A percentile compares a stretch with the other conserved stretches of the same genome.
Evolutionary conservation across 2,888 invertebrate genomes (phyloP).

Genomic region (Laothoe populi): DNA sequence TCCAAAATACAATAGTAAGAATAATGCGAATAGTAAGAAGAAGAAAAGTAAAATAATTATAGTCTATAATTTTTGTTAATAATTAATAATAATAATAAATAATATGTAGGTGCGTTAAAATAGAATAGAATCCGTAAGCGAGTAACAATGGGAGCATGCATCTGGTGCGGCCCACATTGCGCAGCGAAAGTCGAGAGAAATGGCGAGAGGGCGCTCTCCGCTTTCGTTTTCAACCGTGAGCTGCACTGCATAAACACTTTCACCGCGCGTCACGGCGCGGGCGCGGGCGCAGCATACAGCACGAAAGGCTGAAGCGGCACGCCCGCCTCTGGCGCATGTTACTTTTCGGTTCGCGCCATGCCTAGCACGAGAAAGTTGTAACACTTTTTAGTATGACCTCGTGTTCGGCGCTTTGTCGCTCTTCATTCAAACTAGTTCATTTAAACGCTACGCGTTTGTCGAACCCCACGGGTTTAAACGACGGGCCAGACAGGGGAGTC

Average conservation of each 20-base stretch:
- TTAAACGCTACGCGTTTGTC: slow-evolving; percentile 61
- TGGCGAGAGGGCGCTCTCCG: slow-evolving; percentile 83
- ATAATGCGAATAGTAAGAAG: background rate
- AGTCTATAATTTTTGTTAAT: background rate
- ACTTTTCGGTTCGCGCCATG: slow-evolving; percentile 65
- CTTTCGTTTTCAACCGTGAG: slow-evolving; percentile 82
- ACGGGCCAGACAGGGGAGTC: slow-evolving; percentile 60
- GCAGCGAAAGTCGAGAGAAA: slow-evolving; percentile 84
- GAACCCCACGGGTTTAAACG: slow-evolving; percentile 52
- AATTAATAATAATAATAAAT: background rate
- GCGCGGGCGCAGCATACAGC: slow-evolving; percentile 36
- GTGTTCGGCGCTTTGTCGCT: slow-evolving; percentile 80
- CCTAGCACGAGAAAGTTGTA: slow-evolving; percentile 82
- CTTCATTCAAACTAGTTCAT: slow-evolving; percentile 78
- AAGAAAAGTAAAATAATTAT: too few relatives aligned
- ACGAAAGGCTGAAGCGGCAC: slow-evolving; percentile 71
- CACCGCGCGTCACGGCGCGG: slow-evolving; percentile 61
- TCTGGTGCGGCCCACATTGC: slow-evolving; percentile 78
- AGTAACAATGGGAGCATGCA: slow-evolving; percentile 75
- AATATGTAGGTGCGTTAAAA: slow-evolving; percentile 12
- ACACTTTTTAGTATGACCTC: slow-evolving; percentile 83
- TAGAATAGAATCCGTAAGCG: slow-evolving; percentile 37
- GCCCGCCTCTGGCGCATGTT: slow-evolving; percentile 65
- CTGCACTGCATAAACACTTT: slow-evolving; percentile 78
- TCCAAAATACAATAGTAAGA: too few relatives aligned